These are phyloP conservation scores for Eilema caniola DNA, from an alignment of 2,888 invertebrate genomes.

Conservation along the genomic window DNA sequence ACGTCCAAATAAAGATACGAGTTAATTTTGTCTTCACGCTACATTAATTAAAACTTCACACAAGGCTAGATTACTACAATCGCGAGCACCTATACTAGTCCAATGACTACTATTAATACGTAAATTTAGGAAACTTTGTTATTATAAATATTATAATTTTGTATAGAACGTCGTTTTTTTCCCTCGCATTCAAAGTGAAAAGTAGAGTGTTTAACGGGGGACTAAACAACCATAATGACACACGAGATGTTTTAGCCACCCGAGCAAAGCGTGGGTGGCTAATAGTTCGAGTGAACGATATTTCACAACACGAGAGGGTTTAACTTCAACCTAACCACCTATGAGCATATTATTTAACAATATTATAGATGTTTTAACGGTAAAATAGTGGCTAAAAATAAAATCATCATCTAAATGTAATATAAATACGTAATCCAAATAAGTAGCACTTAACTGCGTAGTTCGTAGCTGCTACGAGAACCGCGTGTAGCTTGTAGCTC, in stretches of 20 bases:
- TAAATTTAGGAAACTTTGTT: too few species aligned
- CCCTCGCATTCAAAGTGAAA: too few species aligned
- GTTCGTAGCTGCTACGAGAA: slow-evolving; percentile 46
- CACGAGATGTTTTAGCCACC: too few species aligned
- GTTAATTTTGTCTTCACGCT: neutral
- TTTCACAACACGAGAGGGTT: neutral
- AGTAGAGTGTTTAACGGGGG: too few species aligned
- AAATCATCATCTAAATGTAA: neutral
- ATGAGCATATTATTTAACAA: neutral
- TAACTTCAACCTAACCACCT: too few species aligned
- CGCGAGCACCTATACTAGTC: neutral
- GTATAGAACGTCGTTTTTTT: too few species aligned
- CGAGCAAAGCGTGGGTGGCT: too few species aligned
- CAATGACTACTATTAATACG: too few species aligned
- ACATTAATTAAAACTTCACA: neutral
- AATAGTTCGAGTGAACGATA: too few species aligned
- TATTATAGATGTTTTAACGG: neutral
- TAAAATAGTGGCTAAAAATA: neutral
- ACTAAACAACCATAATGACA: too few species aligned
- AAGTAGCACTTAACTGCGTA: slow-evolving; percentile 18
- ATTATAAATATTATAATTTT: too few species aligned
- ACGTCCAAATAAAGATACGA: too few species aligned
- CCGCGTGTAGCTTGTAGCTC: slow-evolving; percentile 39
- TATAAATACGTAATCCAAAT: neutral
- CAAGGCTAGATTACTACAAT: neutral